Base-by-base conservation (phyloP, 2,797 vertebrate species). In the Parotocinclus haroldoi region DNA sequence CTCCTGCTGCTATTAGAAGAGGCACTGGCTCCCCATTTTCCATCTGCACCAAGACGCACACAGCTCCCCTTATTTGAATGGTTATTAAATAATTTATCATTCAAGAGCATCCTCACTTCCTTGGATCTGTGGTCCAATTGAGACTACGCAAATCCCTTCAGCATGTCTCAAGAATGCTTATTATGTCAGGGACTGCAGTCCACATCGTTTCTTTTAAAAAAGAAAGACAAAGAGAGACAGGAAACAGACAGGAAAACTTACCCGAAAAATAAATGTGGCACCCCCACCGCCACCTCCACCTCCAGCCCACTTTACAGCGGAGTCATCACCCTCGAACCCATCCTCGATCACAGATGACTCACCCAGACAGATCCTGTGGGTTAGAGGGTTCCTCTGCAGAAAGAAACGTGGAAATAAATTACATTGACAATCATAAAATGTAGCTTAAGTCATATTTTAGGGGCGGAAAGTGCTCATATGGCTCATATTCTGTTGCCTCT, bases 261-360 rank as follows among this genome's bases (percentile, higher is more conserved):
- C 93, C 86, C 88, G 91, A 69, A 92, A 98, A 76, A 96, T 81
- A 40, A 87, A 93, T 0, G 94, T 95, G 76, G 93, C 92, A 59
- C 93, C 94, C 10, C 95, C 93, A 17, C 95, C 95, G 1, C 93
- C 94, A 0, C 95, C 94, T 73, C 94, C 94, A 58, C 94, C 96
- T 16, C 94, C 94, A 1, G 91, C 91, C 93, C 92, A 93, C 67
- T 90, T 85, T 0, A 81, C 64, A 14, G 78, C 69, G 13, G 74
- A 69, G 40, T 63, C 69, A 39, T 87, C 84, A 13, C 78, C 81
- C 46, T 82, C 63, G 64, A 83, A 79, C 39, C 89, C 85, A 73
- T 92, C 89, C 82, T 96, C 93, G 13, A 95, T 92, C 58, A 91
- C 85, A 19, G 88, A 87, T 1, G 91, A 92, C 79, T 93, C 93